A percentile compares a stretch with the other conserved stretches of the same genome.
Conservation (phyloP, 2,888 invertebrate species). For the Mythimna albipuncta region DNA sequence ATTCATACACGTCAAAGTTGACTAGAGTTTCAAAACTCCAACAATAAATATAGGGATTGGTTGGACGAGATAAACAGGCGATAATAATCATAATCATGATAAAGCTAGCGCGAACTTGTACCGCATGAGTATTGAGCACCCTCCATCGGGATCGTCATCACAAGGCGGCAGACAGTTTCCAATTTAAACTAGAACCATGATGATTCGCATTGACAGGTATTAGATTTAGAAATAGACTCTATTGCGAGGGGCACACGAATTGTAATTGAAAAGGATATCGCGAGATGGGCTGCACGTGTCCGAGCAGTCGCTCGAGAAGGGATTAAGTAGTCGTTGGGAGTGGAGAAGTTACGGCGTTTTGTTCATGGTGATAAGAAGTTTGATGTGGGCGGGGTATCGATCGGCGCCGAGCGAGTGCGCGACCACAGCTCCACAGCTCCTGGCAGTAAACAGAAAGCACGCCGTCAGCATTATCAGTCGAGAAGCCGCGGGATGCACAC, state of each 20-base stretch:
- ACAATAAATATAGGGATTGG: constrained; percentile 7
- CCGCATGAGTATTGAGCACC: constrained; percentile 20
- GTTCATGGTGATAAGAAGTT: constrained; percentile 61
- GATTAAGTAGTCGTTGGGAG: constrained; percentile 42
- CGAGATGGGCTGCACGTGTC: constrained; percentile 51
- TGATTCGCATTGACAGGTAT: constrained; percentile 47
- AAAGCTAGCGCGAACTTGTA: constrained; percentile 18
- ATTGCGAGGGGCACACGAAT: constrained; percentile 56
- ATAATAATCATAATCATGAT: constrained; percentile 39
- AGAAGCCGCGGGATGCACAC: constrained; percentile 75
- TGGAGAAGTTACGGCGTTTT: constrained; percentile 65
- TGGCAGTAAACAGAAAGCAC: constrained; percentile 77
- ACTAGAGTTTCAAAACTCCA: constrained; percentile 10
- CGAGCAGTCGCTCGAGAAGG: constrained; percentile 34
- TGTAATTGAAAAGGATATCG: constrained; percentile 56
- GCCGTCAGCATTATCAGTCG: constrained; percentile 62
- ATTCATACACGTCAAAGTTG: not conserved
- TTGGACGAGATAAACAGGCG: constrained; percentile 32
- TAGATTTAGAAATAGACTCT: constrained; percentile 56
- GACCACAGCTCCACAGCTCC: constrained; percentile 63
- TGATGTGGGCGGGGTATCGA: constrained; percentile 88
- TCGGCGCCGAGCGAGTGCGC: constrained; percentile 83
- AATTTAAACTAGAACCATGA: constrained; percentile 45
- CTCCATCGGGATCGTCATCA: constrained; percentile 32
- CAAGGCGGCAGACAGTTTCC: constrained; percentile 36